These are phyloP conservation scores for Serripes groenlandicus DNA, from an alignment of 2,888 invertebrate species.

Conservation along the genomic window DNA sequence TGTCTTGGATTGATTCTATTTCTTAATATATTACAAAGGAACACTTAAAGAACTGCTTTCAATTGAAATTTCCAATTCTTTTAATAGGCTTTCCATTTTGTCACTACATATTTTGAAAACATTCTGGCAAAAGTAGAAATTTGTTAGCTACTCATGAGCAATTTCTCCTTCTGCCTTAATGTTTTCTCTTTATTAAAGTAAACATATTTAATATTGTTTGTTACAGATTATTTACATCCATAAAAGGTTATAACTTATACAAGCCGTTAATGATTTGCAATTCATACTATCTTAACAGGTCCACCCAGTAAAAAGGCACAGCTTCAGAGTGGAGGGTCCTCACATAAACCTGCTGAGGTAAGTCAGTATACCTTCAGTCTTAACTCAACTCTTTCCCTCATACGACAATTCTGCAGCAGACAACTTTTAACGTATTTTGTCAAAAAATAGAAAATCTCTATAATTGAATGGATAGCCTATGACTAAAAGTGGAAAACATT, in stretches of 20 bases:
- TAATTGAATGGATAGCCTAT: too few species aligned
- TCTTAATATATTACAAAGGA: too few species aligned
- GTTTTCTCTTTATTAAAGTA: neutral
- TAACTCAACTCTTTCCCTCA: too few species aligned
- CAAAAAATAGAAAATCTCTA: too few species aligned
- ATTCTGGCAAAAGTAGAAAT: neutral
- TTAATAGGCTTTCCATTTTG: too few species aligned
- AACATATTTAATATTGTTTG: neutral
- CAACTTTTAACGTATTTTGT: too few species aligned
- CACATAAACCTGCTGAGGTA: constrained; percentile 84
- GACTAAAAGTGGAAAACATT: too few species aligned
- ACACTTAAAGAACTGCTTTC: too few species aligned
- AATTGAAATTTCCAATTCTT: too few species aligned
- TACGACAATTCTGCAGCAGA: too few species aligned
- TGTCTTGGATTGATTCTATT: too few species aligned
- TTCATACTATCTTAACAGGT: constrained; percentile 56
- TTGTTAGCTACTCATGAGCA: neutral
- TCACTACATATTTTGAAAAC: constrained; percentile 2
- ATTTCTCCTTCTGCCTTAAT: constrained; percentile 1
- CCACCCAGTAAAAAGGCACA: constrained; percentile 68
- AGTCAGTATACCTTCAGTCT: too few species aligned
- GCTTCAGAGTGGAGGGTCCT: constrained; percentile 63
- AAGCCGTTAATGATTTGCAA: neutral
- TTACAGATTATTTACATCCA: neutral
- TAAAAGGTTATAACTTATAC: neutral